Conservation (phyloP, 2,888 invertebrate species). For the Cabera pusaria region DNA sequence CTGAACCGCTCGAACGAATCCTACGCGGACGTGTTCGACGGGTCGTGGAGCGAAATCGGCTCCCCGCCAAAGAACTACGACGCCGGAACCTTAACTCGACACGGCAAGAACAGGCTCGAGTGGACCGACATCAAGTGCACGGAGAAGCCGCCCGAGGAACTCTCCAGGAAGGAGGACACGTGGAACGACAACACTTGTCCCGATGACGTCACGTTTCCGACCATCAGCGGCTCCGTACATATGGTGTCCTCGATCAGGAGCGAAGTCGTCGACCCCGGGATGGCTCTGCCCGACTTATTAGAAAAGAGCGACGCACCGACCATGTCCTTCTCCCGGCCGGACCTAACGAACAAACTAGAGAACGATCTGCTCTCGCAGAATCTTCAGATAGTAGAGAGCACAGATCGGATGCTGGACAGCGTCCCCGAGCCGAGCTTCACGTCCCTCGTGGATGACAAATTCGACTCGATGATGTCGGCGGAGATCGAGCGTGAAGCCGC, state of each 20-base stretch:
- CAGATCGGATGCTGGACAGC: slow-evolving; percentile 46
- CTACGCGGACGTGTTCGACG: slow-evolving; percentile 68
- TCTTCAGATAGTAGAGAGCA: slow-evolving; percentile 33
- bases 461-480: slow-evolving; percentile 86
- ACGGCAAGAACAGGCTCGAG: slow-evolving; percentile 42
- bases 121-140: slow-evolving; percentile 60
- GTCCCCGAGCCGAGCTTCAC: slow-evolving; percentile 64
- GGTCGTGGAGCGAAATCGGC: slow-evolving; percentile 62
- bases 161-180: slow-evolving; percentile 84
- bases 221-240: slow-evolving; percentile 90
- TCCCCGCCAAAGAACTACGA: slow-evolving; percentile 37
- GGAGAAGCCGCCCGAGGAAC: slow-evolving; percentile 40
- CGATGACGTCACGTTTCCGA: slow-evolving; percentile 91
- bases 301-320: slow-evolving; percentile 61
- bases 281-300: slow-evolving; percentile 66
- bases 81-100: slow-evolving; percentile 39
- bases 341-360: slow-evolving; percentile 64
- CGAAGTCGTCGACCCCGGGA: slow-evolving; percentile 37
- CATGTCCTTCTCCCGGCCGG: slow-evolving; percentile 57
- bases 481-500: slow-evolving; percentile 90
- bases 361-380: slow-evolving; percentile 35
- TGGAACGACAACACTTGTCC: slow-evolving; percentile 93
- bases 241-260: slow-evolving; percentile 87
- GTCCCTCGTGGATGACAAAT: slow-evolving; percentile 77
- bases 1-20: slow-evolving; percentile 77